These are phyloP conservation scores for Rhinopomastus cyanomelas DNA, from an alignment of 2,113 vertebrate genomes.

Conservation along the genomic window DNA sequence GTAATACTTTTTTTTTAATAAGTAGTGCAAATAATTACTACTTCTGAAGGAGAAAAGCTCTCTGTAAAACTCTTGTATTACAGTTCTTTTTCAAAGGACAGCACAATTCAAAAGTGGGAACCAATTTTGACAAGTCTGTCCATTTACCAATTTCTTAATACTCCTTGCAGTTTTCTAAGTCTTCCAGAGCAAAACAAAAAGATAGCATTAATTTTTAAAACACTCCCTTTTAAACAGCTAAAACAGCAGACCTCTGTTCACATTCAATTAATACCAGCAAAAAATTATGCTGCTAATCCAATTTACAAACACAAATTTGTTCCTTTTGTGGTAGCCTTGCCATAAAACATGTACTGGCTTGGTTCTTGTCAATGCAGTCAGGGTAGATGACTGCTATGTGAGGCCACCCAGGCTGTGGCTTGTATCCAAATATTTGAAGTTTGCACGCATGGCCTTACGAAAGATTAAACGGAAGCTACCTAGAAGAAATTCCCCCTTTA, in stretches of 20 bases:
- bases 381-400: background rate
- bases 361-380: background rate
- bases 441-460: background rate
- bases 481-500: background rate
- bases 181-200: background rate
- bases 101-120: background rate
- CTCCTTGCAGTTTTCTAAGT: background rate
- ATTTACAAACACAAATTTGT: background rate
- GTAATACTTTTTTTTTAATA: too few relatives aligned
- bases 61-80: too few relatives aligned
- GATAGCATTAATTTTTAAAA: background rate
- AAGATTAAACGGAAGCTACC: background rate
- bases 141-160: background rate
- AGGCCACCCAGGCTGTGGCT: background rate
- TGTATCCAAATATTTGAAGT: background rate
- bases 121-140: background rate
- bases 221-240: background rate
- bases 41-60: background rate
- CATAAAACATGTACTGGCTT: background rate
- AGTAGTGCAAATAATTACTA: too few relatives aligned
- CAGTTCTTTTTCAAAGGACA: background rate
- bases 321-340: background rate
- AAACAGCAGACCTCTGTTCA: background rate
- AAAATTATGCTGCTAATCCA: background rate
- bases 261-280: background rate